These are phyloP conservation scores for Erythrocebus patas DNA, from an alignment of 2,113 vertebrate species.

Conservation along the genomic window DNA sequence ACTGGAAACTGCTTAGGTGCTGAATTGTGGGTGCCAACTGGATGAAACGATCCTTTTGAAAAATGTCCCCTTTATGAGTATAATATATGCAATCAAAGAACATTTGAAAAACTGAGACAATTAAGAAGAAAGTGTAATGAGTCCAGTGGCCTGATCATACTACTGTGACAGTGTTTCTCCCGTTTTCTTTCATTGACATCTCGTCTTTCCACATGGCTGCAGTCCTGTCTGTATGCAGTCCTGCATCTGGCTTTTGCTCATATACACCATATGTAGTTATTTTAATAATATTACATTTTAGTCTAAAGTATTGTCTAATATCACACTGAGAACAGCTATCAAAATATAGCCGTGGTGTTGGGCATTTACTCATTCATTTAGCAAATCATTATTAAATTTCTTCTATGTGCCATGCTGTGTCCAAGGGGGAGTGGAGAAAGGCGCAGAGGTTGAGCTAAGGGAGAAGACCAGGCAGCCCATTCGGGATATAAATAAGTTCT, in stretches of 20 bases:
- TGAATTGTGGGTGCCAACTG: too few species aligned
- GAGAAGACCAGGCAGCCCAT: too few species aligned
- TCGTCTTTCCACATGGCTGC: not conserved
- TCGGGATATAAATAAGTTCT: too few species aligned
- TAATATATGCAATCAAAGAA: not conserved
- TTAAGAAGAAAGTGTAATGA: not conserved
- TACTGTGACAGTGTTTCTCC: rapidly evolving
- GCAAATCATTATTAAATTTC: not conserved
- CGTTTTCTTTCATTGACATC: not conserved
- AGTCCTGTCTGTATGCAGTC: not conserved
- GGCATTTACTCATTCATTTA: not conserved
- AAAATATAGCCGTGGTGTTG: not conserved
- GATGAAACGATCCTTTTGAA: not conserved
- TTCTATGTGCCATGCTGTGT: not conserved
- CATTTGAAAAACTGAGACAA: not conserved
- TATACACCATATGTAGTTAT: not conserved
- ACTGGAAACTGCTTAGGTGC: not conserved
- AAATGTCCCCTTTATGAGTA: not conserved
- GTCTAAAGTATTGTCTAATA: not conserved
- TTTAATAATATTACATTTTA: not conserved
- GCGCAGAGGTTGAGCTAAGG: not conserved
- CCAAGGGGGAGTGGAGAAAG: not conserved
- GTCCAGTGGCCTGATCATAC: not conserved
- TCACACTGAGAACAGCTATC: not conserved
- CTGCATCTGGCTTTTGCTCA: not conserved